phyloP scores from a whole-genome alignment of 2,113 vertebrate species.

The Hoplias malabaricus region DNA sequence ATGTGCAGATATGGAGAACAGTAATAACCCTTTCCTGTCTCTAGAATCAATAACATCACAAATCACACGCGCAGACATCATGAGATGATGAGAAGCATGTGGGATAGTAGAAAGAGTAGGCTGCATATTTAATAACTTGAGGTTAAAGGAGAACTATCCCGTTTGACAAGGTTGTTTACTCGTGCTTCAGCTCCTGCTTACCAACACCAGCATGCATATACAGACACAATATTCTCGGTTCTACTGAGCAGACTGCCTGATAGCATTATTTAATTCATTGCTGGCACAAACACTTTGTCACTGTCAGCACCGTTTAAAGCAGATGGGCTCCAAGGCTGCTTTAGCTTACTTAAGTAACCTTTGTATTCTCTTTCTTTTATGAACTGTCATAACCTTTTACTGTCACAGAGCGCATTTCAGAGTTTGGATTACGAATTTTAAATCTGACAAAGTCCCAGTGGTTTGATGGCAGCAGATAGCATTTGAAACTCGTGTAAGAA shows the following conservation, averaged over 20 bases:
- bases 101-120: not conserved
- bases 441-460: not conserved
- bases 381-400: constrained; percentile 25
- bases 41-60: not conserved
- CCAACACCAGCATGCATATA: not conserved
- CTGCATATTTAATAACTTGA: not conserved
- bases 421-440: not conserved
- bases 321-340: not conserved
- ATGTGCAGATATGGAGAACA: not conserved
- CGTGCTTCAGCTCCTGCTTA: not conserved
- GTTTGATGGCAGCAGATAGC: not conserved
- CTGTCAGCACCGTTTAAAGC: constrained; percentile 17
- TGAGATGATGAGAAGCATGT: not conserved
- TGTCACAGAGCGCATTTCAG: not conserved
- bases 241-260: not conserved
- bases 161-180: constrained; percentile 16
- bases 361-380: constrained; percentile 13
- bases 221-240: not conserved
- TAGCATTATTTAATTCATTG: constrained; percentile 12
- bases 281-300: not conserved
- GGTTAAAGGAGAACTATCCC: not conserved
- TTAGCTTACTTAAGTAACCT: not conserved
- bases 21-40: not conserved
- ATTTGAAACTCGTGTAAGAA: constrained; percentile 27
- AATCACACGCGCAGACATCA: not conserved